phyloP scores from a whole-genome alignment of 2,797 vertebrate genomes.

The Mycteria americana region DNA sequence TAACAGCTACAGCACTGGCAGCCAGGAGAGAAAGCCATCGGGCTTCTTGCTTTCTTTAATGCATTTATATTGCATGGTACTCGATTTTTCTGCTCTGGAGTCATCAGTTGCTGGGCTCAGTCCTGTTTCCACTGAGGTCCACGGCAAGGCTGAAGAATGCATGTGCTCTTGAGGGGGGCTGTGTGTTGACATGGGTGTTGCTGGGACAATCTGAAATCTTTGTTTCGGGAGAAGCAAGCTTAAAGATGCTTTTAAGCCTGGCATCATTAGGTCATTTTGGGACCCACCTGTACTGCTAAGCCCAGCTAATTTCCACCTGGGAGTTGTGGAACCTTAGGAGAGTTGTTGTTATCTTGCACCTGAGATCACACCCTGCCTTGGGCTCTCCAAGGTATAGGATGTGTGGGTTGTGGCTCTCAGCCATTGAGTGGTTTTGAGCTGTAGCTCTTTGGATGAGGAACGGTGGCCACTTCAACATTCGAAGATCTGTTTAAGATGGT shows the following conservation, averaged over 20 bases:
- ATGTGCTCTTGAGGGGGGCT: too few species aligned
- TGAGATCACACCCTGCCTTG: background rate
- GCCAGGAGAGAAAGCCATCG: background rate
- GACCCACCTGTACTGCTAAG: background rate
- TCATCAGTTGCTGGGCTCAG: accelerated
- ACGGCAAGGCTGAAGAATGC: background rate
- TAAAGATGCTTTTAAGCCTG: background rate
- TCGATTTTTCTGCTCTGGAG: background rate
- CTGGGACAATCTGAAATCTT: background rate
- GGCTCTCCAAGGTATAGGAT: background rate
- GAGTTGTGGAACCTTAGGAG: background rate
- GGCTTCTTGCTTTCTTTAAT: background rate
- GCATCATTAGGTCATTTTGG: background rate
- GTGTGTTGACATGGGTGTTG: accelerated
- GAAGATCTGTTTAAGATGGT: background rate
- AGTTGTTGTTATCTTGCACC: background rate
- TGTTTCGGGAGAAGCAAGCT: background rate
- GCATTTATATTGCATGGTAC: background rate
- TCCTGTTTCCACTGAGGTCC: background rate
- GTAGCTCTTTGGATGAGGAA: background rate
- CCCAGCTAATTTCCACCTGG: background rate
- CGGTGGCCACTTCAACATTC: background rate
- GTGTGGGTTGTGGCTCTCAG: background rate
- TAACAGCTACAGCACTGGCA: background rate
- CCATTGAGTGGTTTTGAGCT: background rate